phyloP scores from a whole-genome alignment of 53 echinoderm and acorn worm genomes.

The Apostichopus leukothele region DNA sequence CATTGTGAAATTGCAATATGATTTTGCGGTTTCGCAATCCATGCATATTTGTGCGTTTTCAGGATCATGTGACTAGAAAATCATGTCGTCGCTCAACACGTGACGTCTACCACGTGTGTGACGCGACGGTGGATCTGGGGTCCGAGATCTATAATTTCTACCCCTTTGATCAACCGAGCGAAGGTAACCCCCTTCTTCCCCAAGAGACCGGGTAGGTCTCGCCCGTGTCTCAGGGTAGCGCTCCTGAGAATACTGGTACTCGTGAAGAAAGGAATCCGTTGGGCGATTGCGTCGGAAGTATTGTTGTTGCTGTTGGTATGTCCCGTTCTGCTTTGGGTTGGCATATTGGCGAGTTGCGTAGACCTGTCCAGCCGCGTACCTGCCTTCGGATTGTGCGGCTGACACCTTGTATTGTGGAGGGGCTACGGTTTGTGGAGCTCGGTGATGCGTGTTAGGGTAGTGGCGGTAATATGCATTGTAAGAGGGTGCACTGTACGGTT shows the following conservation, averaged over 20 bases:
- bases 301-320: conserved; percentile 15
- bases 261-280: conserved; percentile 34
- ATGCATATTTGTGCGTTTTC: no score
- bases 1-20: no score
- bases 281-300: conserved; percentile 15
- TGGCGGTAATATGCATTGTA: conserved; percentile 43
- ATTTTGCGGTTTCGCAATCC: no score
- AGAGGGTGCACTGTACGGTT: conserved; percentile 31
- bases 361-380: conserved; percentile 3
- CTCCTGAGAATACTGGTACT: conserved; percentile 9
- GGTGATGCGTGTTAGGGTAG: conserved; percentile 18
- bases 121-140: conserved; percentile 19
- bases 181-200: background rate
- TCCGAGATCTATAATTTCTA: background rate
- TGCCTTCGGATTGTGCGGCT: background rate
- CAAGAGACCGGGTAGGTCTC: background rate
- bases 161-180: conserved; percentile 9
- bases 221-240: background rate
- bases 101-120: conserved; percentile 4
- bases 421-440: background rate
- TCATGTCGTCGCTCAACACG: conserved; percentile 39
- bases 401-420: background rate
- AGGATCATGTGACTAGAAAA: background rate
- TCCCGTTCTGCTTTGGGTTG: conserved; percentile 1
- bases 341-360: conserved; percentile 25